phyloP scores from a whole-genome alignment of 2,113 vertebrate species.

The Elgaria multicarinata region DNA sequence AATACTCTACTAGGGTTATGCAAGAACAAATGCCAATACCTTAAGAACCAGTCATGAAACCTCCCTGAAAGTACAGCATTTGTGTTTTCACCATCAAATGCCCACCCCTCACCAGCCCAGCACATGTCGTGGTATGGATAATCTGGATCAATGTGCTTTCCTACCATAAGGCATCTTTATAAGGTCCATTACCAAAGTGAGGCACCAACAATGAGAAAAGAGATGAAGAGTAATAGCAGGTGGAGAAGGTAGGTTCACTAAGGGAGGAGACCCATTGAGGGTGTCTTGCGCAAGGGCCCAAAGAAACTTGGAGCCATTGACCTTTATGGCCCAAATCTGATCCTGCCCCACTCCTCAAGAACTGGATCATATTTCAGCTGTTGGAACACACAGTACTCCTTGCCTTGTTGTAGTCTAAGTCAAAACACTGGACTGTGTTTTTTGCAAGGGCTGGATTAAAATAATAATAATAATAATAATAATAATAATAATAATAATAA shows the following conservation, averaged over 20 bases:
- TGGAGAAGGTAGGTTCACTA: too few relatives aligned
- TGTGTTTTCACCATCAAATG: not conserved
- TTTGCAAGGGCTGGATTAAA: not conserved
- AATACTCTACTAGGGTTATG: not conserved
- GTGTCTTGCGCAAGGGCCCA: too few relatives aligned
- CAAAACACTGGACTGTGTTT: not conserved
- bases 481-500: too few relatives aligned
- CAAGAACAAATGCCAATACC: not conserved
- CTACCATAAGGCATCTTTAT: not conserved
- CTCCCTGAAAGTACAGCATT: not conserved
- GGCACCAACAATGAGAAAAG: too few relatives aligned
- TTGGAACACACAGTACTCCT: not conserved
- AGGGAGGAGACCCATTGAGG: too few relatives aligned
- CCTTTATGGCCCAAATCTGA: not conserved
- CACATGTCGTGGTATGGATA: not conserved
- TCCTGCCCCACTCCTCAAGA: not conserved
- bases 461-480: too few relatives aligned
- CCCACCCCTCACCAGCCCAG: not conserved
- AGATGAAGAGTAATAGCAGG: too few relatives aligned
- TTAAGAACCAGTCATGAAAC: not conserved
- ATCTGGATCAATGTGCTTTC: not conserved
- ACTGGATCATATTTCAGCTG: not conserved
- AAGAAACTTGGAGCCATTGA: not conserved
- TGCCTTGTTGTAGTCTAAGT: not conserved
- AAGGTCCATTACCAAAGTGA: too few relatives aligned